Base-by-base conservation (phyloP, 1,140 invertebrate species). In the Calephelis nemesis region DNA sequence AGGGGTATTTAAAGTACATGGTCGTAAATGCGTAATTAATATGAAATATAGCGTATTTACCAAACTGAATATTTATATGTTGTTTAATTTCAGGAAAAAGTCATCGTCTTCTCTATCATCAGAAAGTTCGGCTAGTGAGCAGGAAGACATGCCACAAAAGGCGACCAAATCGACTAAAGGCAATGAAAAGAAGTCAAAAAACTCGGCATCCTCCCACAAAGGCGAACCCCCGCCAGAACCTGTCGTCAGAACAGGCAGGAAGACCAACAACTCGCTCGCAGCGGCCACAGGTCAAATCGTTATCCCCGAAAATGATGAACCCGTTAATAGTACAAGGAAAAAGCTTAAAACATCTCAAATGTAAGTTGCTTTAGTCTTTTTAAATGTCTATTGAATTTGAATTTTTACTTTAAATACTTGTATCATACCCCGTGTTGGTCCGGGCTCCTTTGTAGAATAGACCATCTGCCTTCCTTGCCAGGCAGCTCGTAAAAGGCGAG, bases 221-320 rank as follows among this genome's bases (percentile, higher is more conserved):
- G 91, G 92, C 39, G 93, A 92, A 50, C 84, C 82, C 5, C 78
- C 82, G 6, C 85, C 88, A 78, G 93, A 83, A 62, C 83, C 92
- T 19, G 91, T 92, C 4, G 76, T 92, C 12, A 94, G 94, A 76
- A 93, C 94, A 19, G 96, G 96, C 39, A 90, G 97, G 64, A 96
- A 97, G 87, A 97, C 97, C 4, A 97, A 97, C 82, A 97, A 97
- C 87, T 97, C 96, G 2, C 90, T 97, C 11, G 95, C 96, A 2
- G 96, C 95, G 7, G 95, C 96, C 42, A 96, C 96, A 12, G 96
- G 96, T 15, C 95, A 96, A 81, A 96, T 97, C 66, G 93, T 96
- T 30, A 97, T 97, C 84, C 95, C 95, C 48, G 91, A 92, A 63
- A 88, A 83, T 71, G 84, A 87, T 54, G 88, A 89, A 62, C 88